Evolutionary conservation across 2,797 vertebrate species (phyloP), one percentile per base, ranked within the genome.

Genomic region (Benthosema pterotum): DNA sequence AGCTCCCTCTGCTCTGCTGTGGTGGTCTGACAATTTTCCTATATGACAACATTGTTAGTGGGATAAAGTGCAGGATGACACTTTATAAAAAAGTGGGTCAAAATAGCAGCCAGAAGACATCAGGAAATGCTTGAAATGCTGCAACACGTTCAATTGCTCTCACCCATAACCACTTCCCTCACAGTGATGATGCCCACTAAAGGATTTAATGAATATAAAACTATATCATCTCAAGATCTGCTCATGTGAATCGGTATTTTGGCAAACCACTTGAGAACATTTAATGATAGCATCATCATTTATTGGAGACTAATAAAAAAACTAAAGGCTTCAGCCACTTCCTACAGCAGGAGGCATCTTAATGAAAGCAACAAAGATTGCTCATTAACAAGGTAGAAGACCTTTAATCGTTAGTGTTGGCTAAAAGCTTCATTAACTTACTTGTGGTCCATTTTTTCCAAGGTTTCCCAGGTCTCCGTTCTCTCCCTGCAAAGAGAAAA

Each of bases 361-460:
- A 28, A 57, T 62, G 56, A 57, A 57, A 43, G 25, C 57, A 60
- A 49, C 57, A 60, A 49, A 51, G 14, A 2, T 18, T 57, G 19
- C 52, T 50, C 8, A 54, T 74, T 58, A 56, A 15, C 59, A 25
- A 59, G 54, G 55, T 22, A 12, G 38, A 54, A 58, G 42, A 16
- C 49, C 14, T 14, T 25, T 14, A 18, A 50, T 60, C 15, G 28
- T 49, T 61, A 42, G 11, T 17, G 38, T 60, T 14, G 60, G 43
- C 28, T 4, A 60, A 57, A 32, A 54, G 12, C 4, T 19, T 48
- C 57, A 69, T 16, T 68, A 48, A 89, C 96, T 96, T 92, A 99
- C 97, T 86, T 88, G 91, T 88, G 95, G 92, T 67, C 97, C 97
- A 22, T 59, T 80, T 93, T 97, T 98, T 78, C 97, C 97, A 78